A percentile compares a stretch with the other conserved stretches of the same genome.
Evolutionary conservation across 2,113 vertebrate species (phyloP).

Genomic region (Enhydra lutris): DNA sequence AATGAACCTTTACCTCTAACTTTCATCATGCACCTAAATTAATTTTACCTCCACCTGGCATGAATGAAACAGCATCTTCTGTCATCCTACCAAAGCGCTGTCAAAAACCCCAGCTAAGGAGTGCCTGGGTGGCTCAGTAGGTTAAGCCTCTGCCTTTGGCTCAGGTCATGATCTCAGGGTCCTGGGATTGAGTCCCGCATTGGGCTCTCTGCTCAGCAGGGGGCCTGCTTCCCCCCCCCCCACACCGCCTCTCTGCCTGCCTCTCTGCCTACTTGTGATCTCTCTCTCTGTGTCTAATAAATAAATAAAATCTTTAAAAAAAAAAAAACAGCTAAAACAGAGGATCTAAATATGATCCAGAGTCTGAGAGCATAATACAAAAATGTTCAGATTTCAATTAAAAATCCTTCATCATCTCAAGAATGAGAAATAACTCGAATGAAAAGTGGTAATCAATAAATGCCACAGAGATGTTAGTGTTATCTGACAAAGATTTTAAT

Average conservation of each 20-base stretch:
- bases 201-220: too few species aligned
- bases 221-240: too few species aligned
- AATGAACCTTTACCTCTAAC: neutral
- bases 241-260: too few species aligned
- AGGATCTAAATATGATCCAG: neutral
- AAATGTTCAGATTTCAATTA: neutral
- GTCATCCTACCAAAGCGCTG: neutral
- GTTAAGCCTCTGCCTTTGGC: too few species aligned
- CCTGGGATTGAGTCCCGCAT: too few species aligned
- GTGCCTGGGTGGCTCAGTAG: too few species aligned
- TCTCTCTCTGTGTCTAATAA: too few species aligned
- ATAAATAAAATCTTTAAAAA: too few species aligned
- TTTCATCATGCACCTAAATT: neutral
- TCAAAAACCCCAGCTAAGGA: neutral
- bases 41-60: neutral
- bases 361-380: neutral
- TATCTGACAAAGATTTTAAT: neutral
- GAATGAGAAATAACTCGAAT: neutral
- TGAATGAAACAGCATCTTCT: neutral
- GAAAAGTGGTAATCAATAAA: neutral
- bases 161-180: too few species aligned
- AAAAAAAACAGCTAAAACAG: neutral
- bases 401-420: neutral
- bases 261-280: too few species aligned
- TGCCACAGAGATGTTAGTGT: neutral